These are phyloP conservation scores for Ptilorrhoa leucosticta DNA, from an alignment of 2,113 vertebrate genomes.

Conservation along the genomic window DNA sequence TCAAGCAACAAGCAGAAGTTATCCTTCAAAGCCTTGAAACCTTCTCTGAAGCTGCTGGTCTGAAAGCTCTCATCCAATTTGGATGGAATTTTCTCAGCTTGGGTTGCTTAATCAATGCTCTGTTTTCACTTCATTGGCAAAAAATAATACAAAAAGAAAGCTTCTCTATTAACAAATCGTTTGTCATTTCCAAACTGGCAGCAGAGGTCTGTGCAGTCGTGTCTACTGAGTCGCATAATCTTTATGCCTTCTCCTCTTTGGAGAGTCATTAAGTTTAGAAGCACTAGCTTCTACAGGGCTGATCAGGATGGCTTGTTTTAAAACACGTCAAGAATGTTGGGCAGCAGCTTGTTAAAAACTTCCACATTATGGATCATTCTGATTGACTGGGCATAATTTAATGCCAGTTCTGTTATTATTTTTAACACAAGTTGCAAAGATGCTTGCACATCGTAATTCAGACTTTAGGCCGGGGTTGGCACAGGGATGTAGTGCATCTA, in stretches of 20 bases:
- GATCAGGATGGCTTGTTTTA: background rate
- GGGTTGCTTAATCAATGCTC: slow-evolving; percentile 27
- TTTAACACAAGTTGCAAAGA: background rate
- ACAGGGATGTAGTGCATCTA: background rate
- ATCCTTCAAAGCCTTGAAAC: slow-evolving; percentile 14
- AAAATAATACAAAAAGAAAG: background rate
- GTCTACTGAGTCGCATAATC: background rate
- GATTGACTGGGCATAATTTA: background rate
- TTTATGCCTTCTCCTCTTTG: slow-evolving; percentile 2
- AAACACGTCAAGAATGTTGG: background rate
- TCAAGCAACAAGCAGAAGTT: background rate
- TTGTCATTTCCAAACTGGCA: slow-evolving; percentile 10
- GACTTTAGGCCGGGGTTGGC: background rate
- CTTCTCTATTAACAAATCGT: background rate
- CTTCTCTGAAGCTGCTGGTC: background rate
- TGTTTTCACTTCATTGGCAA: background rate
- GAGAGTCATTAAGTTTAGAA: background rate
- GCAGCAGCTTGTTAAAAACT: slow-evolving; percentile 6
- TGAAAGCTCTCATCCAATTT: slow-evolving; percentile 12
- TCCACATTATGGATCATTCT: background rate
- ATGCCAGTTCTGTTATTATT: background rate
- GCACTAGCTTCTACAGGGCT: background rate
- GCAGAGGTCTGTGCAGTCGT: background rate
- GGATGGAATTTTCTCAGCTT: background rate
- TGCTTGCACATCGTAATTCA: background rate